Conservation (phyloP, 2,797 vertebrate genomes). For the Sebastes minor region DNA sequence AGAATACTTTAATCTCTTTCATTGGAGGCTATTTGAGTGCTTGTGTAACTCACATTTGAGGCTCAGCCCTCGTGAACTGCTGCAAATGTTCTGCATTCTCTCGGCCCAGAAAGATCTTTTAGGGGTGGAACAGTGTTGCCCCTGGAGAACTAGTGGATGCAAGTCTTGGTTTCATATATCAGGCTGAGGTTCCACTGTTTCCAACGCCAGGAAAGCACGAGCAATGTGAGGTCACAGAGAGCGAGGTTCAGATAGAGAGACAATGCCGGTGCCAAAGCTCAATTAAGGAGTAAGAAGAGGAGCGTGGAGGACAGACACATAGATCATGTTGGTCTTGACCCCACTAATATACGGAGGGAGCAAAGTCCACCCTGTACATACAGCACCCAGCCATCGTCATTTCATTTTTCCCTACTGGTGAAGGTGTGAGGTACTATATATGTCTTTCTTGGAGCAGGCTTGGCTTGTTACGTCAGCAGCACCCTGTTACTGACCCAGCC, state of each 20-base stretch:
- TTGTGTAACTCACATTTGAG: conserved; percentile 53
- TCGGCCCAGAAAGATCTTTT: conserved; percentile 49
- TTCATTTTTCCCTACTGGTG: conserved; percentile 42
- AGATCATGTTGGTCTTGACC: conserved; percentile 60
- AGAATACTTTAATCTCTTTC: conserved; percentile 18
- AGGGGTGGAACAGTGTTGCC: conserved; percentile 55
- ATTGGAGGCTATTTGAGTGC: conserved; percentile 24
- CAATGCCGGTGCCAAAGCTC: conserved; percentile 63
- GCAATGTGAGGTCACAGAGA: conserved; percentile 70
- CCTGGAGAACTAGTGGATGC: conserved; percentile 52
- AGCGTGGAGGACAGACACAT: conserved; percentile 61
- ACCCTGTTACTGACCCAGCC: conserved; percentile 65
- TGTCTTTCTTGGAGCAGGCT: conserved; percentile 66
- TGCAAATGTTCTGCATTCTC: conserved; percentile 52
- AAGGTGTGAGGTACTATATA: conserved; percentile 68
- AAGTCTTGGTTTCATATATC: conserved; percentile 73
- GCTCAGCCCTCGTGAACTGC: conserved; percentile 21
- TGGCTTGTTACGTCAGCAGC: conserved; percentile 65
- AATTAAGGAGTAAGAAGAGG: conserved; percentile 69
- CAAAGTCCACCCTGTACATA: conserved; percentile 39
- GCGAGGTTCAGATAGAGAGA: conserved; percentile 54
- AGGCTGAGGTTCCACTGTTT: conserved; percentile 62
- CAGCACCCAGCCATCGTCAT: conserved; percentile 37
- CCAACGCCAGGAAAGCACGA: conserved; percentile 64
- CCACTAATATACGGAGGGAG: conserved; percentile 29